Evolutionary conservation across 2,797 vertebrate genomes (phyloP).

Genomic region (Myotis pilosus): DNA sequence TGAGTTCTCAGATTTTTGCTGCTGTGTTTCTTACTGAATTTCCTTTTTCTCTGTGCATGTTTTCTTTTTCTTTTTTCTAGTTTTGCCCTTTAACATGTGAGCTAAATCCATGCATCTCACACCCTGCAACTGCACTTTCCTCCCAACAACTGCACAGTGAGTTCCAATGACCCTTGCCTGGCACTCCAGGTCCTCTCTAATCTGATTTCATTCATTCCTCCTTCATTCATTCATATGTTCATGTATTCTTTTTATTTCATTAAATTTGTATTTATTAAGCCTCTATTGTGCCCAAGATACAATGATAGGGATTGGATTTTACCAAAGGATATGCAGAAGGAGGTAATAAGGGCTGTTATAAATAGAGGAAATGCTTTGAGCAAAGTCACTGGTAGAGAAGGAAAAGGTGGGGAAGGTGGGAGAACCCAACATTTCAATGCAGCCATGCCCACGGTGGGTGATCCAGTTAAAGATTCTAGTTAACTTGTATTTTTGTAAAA

Average conservation of each 20-base stretch:
- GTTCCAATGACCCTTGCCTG: background rate
- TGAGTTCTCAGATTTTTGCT: conserved; percentile 12
- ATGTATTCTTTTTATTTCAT: background rate
- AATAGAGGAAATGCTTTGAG: background rate
- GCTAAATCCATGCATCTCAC: background rate
- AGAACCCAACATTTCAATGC: background rate
- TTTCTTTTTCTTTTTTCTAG: background rate
- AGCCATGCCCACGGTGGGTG: accelerated
- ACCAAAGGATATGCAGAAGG: background rate
- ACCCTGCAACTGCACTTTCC: background rate
- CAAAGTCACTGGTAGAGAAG: background rate
- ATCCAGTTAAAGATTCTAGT: background rate
- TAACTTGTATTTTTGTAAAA: background rate
- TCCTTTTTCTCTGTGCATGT: background rate
- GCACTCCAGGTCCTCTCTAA: background rate
- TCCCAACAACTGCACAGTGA: background rate
- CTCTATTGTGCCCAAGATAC: background rate
- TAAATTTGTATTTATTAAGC: conserved; percentile 11
- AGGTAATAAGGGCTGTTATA: background rate
- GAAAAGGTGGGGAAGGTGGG: background rate
- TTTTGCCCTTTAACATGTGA: conserved; percentile 38
- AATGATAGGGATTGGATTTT: background rate
- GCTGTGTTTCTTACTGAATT: background rate
- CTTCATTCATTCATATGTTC: background rate
- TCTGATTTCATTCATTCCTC: background rate